Conservation (phyloP, 2,888 invertebrate species). For the Polymixis lichenea region DNA sequence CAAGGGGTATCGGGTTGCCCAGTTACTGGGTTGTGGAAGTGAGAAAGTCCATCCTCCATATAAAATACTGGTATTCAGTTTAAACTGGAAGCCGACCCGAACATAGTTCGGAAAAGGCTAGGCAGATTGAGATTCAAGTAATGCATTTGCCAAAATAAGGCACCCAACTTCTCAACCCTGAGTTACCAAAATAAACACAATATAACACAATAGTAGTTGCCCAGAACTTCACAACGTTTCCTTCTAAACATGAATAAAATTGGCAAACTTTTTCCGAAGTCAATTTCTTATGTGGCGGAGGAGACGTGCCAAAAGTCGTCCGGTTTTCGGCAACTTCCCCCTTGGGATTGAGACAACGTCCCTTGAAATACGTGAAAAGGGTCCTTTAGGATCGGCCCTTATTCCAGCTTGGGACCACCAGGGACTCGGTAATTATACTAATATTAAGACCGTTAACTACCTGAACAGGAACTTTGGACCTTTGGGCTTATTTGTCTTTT, state of each 20-base stretch:
- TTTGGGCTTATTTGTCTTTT: slow-evolving; percentile 7
- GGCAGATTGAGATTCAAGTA: neutral
- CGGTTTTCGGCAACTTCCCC: slow-evolving; percentile 45
- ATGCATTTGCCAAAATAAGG: neutral
- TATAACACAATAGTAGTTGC: neutral
- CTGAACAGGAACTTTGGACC: neutral
- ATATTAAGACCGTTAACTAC: slow-evolving; percentile 34
- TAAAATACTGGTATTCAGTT: neutral
- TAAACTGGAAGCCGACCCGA: neutral
- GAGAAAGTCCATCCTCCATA: neutral
- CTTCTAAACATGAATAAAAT: slow-evolving; percentile 44
- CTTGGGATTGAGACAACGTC: slow-evolving; percentile 32
- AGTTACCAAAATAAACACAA: slow-evolving; percentile 17
- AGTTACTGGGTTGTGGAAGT: neutral
- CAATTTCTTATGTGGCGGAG: slow-evolving; percentile 37
- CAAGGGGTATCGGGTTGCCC: neutral
- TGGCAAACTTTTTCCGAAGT: slow-evolving; percentile 48
- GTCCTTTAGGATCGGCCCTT: slow-evolving; percentile 16
- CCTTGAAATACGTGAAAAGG: slow-evolving; percentile 47
- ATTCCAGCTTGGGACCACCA: neutral
- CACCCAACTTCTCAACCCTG: neutral
- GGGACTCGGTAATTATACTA: slow-evolving; percentile 42
- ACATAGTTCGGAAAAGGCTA: neutral
- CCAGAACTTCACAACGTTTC: slow-evolving; percentile 1
- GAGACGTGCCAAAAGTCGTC: slow-evolving; percentile 37